A percentile compares a stretch with the other conserved stretches of the same genome.
These are phyloP conservation scores for Emydura subglobosa DNA, from an alignment of 2,113 vertebrate species.

Conservation along the genomic window DNA sequence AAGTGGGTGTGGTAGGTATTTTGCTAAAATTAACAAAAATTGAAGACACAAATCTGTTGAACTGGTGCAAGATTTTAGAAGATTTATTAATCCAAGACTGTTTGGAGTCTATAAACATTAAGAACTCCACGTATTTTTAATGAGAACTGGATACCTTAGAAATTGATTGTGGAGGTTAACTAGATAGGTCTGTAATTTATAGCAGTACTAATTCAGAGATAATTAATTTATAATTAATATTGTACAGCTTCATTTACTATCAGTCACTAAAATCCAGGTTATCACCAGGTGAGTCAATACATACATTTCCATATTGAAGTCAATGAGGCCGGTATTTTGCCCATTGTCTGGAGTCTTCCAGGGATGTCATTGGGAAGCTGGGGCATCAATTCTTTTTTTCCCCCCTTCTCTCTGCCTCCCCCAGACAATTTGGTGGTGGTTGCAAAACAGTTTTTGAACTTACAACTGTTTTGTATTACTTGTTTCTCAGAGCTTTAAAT, in stretches of 20 bases:
- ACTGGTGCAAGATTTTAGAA: background rate
- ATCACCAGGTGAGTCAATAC: background rate
- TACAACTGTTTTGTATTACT: background rate
- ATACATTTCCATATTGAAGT: background rate
- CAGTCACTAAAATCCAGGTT: background rate
- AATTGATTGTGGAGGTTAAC: background rate
- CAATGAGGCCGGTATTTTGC: background rate
- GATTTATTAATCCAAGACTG: background rate
- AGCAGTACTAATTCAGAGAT: background rate
- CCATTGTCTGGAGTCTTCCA: background rate
- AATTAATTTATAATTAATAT: background rate
- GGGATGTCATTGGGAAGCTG: background rate
- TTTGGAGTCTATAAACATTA: background rate
- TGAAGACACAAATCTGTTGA: background rate
- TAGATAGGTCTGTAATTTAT: too few species aligned
- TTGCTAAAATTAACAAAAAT: background rate
- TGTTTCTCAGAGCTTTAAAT: background rate
- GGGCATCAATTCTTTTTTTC: background rate
- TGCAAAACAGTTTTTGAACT: background rate
- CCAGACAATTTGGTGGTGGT: background rate
- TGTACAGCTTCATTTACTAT: background rate
- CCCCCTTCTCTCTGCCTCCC: too few species aligned
- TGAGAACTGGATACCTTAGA: background rate
- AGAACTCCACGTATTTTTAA: background rate
- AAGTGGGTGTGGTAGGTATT: conserved; percentile 91